Evolutionary conservation across 1,140 invertebrate species (phyloP), one percentile per base, ranked within the genome.

Genomic region (Ctenoplectra terminalis): DNA sequence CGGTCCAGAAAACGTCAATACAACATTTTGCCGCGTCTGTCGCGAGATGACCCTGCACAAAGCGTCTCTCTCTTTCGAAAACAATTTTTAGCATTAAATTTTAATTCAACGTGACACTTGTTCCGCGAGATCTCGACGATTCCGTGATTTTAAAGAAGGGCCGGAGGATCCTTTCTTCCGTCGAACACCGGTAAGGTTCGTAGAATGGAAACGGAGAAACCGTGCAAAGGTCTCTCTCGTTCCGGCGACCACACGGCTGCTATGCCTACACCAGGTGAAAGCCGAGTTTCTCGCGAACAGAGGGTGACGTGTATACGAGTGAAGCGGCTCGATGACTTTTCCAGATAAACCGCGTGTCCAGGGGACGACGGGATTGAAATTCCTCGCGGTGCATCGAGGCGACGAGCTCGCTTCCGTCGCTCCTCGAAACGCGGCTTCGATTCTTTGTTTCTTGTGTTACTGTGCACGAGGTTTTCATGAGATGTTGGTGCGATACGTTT

Each of bases 241-340:
- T 60, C 5, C 31, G 13, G 20, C 34, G n/a, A 40, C 48, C 66
- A 69, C 20, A 23, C 31, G 50, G 1, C 15, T 23, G 9, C 23
- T 37, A 8, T 20, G 23, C 2, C 52, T 20, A 31, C n/a, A n/a
- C 52, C 37, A 58, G 70, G 50, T 72, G 70, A 72, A 72, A 72
- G 70, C 34, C 26, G 70, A 72, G 64, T 72, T 72, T 58, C 70
- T 72, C 37, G 52, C 34, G 34, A 58, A 43, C 52, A 58, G 70
- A 72, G 70, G 52, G 52, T 72, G 70, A 72, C 52, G 70, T 58
- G 52, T 72, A 72, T 40, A 58, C 70, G 48, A 43, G 34, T 11
- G 70, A 58, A 43, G 34, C 70, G 52, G 9, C 70, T 72, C 34
- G 70, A 58, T 72, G 70, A 72, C 70, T 72, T 72, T 72, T 72